Conservation (phyloP, 2,888 invertebrate species). For the Dioctria rufipes region DNA sequence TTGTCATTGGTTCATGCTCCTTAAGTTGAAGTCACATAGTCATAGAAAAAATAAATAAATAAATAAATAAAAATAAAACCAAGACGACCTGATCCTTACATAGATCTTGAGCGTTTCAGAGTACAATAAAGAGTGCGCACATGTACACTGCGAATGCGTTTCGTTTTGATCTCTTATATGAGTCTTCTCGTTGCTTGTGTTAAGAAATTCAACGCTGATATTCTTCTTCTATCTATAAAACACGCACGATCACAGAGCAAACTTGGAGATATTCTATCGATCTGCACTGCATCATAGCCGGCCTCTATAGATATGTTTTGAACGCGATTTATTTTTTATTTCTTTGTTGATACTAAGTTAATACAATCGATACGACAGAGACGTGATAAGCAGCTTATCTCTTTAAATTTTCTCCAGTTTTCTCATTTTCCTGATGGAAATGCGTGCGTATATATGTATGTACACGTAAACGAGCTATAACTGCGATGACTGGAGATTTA, state of each 20-base stretch:
- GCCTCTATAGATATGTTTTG: slow-evolving; percentile 22
- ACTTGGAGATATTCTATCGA: too few relatives aligned
- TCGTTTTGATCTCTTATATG: background rate
- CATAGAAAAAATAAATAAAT: too few relatives aligned
- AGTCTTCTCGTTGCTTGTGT: background rate
- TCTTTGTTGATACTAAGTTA: background rate
- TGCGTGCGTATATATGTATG: slow-evolving; percentile 9
- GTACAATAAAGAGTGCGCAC: background rate
- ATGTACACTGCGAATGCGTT: background rate
- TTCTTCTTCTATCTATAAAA: slow-evolving; percentile 12
- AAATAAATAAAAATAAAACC: background rate
- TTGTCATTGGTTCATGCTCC: slow-evolving; percentile 16
- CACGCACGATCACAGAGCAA: background rate
- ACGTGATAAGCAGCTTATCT: slow-evolving; percentile 20
- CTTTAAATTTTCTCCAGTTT: slow-evolving; percentile 22
- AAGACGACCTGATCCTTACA: background rate
- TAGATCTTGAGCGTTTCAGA: background rate
- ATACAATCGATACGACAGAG: slow-evolving; percentile 21
- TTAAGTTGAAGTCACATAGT: slow-evolving; percentile 14
- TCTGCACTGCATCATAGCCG: too few relatives aligned
- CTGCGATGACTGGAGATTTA: background rate
- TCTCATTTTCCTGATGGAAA: slow-evolving; percentile 41
- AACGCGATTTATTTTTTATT: slow-evolving; percentile 27
- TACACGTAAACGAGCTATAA: slow-evolving; percentile 10
- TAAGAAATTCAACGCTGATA: slow-evolving; percentile 24